A percentile compares a stretch with the other conserved stretches of the same genome.
Conservation (phyloP, 2,888 invertebrate genomes). For the Pammene aurita region DNA sequence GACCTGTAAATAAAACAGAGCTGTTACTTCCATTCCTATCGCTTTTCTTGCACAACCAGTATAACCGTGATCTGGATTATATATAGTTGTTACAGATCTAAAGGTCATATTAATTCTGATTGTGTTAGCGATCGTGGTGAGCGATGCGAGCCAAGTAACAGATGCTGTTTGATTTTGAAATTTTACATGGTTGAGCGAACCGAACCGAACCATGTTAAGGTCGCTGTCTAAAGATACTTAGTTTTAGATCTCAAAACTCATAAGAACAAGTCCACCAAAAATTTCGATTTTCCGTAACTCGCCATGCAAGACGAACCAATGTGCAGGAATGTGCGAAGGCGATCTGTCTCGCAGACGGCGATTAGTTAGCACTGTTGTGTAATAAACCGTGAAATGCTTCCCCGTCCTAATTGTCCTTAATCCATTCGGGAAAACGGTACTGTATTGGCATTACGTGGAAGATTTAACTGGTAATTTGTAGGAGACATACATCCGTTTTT, state of each 20-base stretch:
- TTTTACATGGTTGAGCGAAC: background rate
- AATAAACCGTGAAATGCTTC: conserved; percentile 60
- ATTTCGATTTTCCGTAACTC: background rate
- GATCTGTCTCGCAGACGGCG: conserved; percentile 57
- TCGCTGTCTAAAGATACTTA: too few species aligned
- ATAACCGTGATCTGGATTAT: background rate
- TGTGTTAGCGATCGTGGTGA: background rate
- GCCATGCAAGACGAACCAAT: background rate
- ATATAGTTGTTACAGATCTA: background rate
- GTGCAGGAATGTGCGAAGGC: conserved; percentile 62
- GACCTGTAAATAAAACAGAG: conserved; percentile 56
- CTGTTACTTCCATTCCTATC: background rate
- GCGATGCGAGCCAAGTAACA: too few species aligned
- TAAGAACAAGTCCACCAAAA: too few species aligned
- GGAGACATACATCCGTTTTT: background rate
- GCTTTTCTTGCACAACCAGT: background rate
- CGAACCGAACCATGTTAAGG: background rate
- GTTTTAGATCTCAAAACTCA: too few species aligned
- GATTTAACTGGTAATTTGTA: background rate
- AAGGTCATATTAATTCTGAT: background rate
- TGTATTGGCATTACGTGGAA: conserved; percentile 14
- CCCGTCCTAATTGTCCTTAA: conserved; percentile 64
- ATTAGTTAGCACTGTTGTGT: conserved; percentile 55
- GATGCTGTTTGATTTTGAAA: background rate
- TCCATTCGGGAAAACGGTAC: conserved; percentile 51